Percentiles rank a stretch among this genome's conserved stretches.
Evolutionary conservation across 1,140 invertebrate genomes (phyloP).

Genomic region (Scaptodrosophila lebanonensis): DNA sequence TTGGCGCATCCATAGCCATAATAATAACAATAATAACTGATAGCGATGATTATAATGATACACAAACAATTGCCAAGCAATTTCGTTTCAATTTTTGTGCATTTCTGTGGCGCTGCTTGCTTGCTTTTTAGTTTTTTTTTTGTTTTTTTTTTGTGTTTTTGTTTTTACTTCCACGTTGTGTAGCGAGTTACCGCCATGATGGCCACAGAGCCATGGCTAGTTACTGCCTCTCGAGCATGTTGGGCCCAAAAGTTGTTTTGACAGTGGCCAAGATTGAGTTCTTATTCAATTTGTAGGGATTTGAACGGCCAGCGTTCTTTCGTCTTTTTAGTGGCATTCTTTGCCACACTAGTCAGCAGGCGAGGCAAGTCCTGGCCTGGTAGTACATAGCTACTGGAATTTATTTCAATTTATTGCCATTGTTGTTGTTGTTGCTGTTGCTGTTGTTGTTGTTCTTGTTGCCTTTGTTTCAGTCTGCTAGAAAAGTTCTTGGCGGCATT

Average conservation of each 20-base stretch:
- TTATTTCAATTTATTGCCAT: conserved; percentile 69
- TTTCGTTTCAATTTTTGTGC: conserved; percentile 65
- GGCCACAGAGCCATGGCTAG: too few relatives aligned
- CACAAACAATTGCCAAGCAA: conserved; percentile 69
- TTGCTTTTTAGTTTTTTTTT: neutral
- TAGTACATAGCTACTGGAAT: too few relatives aligned
- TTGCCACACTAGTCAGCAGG: too few relatives aligned
- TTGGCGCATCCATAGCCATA: neutral
- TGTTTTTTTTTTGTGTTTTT: conserved; percentile 8
- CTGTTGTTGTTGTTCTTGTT: neutral
- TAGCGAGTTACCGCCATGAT: conserved; percentile 31
- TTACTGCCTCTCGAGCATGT: too few relatives aligned
- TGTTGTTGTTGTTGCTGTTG: conserved; percentile 1
- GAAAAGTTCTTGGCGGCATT: conserved; percentile 47
- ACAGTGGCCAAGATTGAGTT: conserved; percentile 75
- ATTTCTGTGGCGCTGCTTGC: neutral
- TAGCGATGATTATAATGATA: conserved; percentile 69
- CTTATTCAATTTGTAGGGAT: conserved; percentile 74
- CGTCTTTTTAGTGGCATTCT: conserved; percentile 7
- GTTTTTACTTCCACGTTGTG: conserved; percentile 16
- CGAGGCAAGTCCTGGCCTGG: too few relatives aligned
- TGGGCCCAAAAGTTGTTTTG: conserved; percentile 52
- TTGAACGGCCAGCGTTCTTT: conserved; percentile 42
- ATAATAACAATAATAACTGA: neutral
- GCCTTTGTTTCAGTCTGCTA: conserved; percentile 3